Evolutionary conservation across 1,140 invertebrate species (phyloP).

Genomic region (Conopomorpha cramerella): DNA sequence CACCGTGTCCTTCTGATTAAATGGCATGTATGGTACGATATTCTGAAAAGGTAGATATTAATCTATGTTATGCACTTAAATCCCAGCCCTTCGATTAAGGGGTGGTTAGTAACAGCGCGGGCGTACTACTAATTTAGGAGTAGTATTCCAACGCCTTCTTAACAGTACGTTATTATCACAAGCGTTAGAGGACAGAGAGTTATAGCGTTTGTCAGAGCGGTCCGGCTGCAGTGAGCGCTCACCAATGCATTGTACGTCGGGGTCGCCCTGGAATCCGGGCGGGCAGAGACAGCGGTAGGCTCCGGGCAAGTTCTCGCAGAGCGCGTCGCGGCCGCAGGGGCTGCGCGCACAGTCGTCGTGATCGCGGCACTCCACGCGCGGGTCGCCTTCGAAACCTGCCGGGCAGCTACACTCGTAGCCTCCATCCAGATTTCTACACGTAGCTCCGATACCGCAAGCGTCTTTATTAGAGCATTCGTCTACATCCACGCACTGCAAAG

Average conservation of each 20-base stretch:
- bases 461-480: conserved; percentile 77
- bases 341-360: conserved; percentile 78
- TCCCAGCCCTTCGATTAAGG: too few species aligned
- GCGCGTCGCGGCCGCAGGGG: conserved; percentile 78
- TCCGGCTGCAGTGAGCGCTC: conserved; percentile 79
- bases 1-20: too few species aligned
- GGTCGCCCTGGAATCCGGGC: conserved; percentile 76
- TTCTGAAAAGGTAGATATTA: too few species aligned
- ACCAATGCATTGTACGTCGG: conserved; percentile 72
- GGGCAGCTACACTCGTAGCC: conserved; percentile 83
- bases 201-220: conserved; percentile 51
- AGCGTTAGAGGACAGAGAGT: conserved; percentile 38
- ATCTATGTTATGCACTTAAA: too few species aligned
- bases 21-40: too few species aligned
- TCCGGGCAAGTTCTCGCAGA: conserved; percentile 79
- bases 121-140: too few species aligned
- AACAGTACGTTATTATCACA: too few species aligned
- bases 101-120: conserved; percentile 51
- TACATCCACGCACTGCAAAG: conserved; percentile 75
- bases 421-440: conserved; percentile 80
- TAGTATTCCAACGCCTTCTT: too few species aligned
- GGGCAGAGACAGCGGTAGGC: conserved; percentile 82
- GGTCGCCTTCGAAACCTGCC: conserved; percentile 76
- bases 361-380: conserved; percentile 69
- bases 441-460: conserved; percentile 78